A percentile compares a stretch with the other conserved stretches of the same genome.
Conservation (phyloP, 2,113 vertebrate genomes). For the Acrocephalus arundinaceus region DNA sequence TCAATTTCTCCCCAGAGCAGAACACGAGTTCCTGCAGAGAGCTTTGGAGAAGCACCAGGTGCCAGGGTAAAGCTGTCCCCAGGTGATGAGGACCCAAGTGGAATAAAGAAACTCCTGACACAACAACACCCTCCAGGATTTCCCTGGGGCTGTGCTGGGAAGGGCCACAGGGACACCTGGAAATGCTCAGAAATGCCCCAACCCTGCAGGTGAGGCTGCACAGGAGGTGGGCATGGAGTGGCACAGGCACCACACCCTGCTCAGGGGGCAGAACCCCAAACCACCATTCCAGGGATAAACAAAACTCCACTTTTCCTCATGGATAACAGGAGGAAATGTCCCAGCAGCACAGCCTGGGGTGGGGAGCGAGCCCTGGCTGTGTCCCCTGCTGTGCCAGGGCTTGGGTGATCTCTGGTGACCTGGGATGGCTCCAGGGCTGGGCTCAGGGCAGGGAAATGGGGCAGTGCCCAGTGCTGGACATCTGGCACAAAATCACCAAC, state of each 20-base stretch:
- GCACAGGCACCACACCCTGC: not conserved
- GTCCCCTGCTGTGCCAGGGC: not conserved
- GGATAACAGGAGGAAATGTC: not conserved
- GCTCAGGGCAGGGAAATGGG: fast-evolving
- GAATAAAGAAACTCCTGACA: not conserved
- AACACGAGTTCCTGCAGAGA: not conserved
- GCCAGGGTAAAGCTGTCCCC: not conserved
- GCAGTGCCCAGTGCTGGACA: not conserved
- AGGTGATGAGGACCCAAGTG: fast-evolving
- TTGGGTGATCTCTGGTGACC: too few relatives aligned
- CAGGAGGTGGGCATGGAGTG: not conserved
- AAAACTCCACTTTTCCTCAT: not conserved
- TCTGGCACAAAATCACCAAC: not conserved
- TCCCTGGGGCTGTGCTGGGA: not conserved
- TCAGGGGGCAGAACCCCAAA: not conserved
- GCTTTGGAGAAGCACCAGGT: not conserved
- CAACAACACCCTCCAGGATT: not conserved
- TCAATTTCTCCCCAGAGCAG: fast-evolving
- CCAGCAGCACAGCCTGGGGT: not conserved
- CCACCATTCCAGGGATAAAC: not conserved
- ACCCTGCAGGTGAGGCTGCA: too few relatives aligned
- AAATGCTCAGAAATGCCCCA: not conserved
- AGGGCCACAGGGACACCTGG: not conserved
- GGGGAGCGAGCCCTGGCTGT: too few relatives aligned
- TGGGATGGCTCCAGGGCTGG: not conserved